Conservation (phyloP, 1,140 invertebrate genomes). For the Diuraphis noxia region DNA sequence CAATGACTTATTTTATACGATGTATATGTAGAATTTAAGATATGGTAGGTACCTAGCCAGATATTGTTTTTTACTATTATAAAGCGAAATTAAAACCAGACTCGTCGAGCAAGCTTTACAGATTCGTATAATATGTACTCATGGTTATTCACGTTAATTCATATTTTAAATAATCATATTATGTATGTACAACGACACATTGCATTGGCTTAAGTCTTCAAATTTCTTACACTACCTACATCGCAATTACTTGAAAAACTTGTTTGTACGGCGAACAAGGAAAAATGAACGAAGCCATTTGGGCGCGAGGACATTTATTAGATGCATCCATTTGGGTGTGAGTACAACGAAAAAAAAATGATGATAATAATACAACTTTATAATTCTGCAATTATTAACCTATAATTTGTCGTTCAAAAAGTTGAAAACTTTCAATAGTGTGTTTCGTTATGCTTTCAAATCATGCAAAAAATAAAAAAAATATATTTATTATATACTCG, state of each 20-base stretch:
- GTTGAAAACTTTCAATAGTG: background rate
- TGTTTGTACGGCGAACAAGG: background rate
- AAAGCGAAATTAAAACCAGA: background rate
- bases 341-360: background rate
- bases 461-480: background rate
- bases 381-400: background rate
- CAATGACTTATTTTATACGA: background rate
- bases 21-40: no score
- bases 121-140: background rate
- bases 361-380: background rate
- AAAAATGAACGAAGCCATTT: background rate
- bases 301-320: background rate
- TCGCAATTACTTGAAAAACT: slow-evolving; percentile 22
- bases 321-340: background rate
- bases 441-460: background rate
- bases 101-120: background rate
- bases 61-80: background rate
- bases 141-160: background rate
- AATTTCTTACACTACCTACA: background rate
- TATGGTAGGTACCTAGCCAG: background rate
- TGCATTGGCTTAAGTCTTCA: background rate
- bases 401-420: background rate
- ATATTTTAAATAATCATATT: background rate
- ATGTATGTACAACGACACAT: background rate
- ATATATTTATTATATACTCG: no score